Conservation (phyloP, 2,888 invertebrate species). For the Craniophora ligustri region DNA sequence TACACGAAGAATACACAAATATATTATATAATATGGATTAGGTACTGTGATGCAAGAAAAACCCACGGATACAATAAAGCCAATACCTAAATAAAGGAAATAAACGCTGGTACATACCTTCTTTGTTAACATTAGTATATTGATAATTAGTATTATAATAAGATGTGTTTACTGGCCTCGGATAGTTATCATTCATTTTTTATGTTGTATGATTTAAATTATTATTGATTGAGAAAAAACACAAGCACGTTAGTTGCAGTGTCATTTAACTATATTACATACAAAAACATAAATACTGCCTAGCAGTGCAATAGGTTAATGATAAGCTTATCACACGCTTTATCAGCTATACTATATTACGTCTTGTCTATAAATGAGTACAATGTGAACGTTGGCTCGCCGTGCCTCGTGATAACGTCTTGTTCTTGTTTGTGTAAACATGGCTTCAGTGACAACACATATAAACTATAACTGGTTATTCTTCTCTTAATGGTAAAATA, state of each 20-base stretch:
- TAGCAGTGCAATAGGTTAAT: slow-evolving; percentile 50
- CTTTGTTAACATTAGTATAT: slow-evolving; percentile 74
- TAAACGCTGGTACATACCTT: slow-evolving; percentile 68
- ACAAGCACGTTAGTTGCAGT: slow-evolving; percentile 25
- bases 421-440: slow-evolving; percentile 19
- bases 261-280: slow-evolving; percentile 30
- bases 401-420: slow-evolving; percentile 20
- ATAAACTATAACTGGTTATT: not conserved
- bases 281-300: slow-evolving; percentile 48
- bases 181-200: slow-evolving; percentile 66
- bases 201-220: not conserved
- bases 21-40: no score
- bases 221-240: slow-evolving; percentile 11
- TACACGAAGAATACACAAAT: no score
- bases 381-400: slow-evolving; percentile 16
- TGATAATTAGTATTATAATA: slow-evolving; percentile 80
- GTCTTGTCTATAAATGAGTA: slow-evolving; percentile 29
- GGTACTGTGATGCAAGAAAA: no score
- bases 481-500: not conserved
- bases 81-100: not conserved
- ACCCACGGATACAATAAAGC: no score
- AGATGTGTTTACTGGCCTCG: slow-evolving; percentile 67
- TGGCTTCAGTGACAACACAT: slow-evolving; percentile 7
- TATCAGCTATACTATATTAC: slow-evolving; percentile 45
- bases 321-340: slow-evolving; percentile 55